Evolutionary conservation across 2,888 invertebrate genomes (phyloP).

Genomic region (Drosophila rellima): DNA sequence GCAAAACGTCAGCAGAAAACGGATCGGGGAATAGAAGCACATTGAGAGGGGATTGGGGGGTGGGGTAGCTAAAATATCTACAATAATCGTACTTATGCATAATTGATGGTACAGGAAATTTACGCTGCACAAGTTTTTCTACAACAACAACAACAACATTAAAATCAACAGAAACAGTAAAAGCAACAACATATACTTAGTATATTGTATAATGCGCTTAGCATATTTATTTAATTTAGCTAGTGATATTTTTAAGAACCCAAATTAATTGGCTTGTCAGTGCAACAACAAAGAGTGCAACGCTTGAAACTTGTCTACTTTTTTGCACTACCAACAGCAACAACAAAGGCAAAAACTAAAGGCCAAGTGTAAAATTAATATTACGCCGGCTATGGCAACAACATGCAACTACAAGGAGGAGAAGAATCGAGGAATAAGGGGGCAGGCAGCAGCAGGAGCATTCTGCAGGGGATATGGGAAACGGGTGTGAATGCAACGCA

Average conservation of each 20-base stretch:
- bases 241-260: slow-evolving; percentile 77
- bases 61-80: slow-evolving; percentile 46
- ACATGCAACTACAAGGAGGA: slow-evolving; percentile 30
- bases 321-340: slow-evolving; percentile 53
- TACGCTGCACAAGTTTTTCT: slow-evolving; percentile 36
- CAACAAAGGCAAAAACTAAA: slow-evolving; percentile 72
- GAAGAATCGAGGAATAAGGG: not conserved
- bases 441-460: not conserved
- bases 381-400: slow-evolving; percentile 60
- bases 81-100: slow-evolving; percentile 57
- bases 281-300: slow-evolving; percentile 43
- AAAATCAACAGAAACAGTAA: not conserved
- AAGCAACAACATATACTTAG: slow-evolving; percentile 31
- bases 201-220: slow-evolving; percentile 54
- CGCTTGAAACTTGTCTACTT: slow-evolving; percentile 50
- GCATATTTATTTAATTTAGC: slow-evolving; percentile 78
- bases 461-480: slow-evolving; percentile 25
- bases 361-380: slow-evolving; percentile 85
- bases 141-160: slow-evolving; percentile 29
- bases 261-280: slow-evolving; percentile 76
- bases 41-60: not conserved
- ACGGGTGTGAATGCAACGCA: slow-evolving; percentile 69
- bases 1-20: slow-evolving; percentile 60
- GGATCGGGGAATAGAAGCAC: not conserved
- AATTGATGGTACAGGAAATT: slow-evolving; percentile 81